Evolutionary conservation across 2,113 vertebrate genomes (phyloP), one percentile per base, ranked within the genome.

Genomic region (Lampris megalopsis): DNA sequence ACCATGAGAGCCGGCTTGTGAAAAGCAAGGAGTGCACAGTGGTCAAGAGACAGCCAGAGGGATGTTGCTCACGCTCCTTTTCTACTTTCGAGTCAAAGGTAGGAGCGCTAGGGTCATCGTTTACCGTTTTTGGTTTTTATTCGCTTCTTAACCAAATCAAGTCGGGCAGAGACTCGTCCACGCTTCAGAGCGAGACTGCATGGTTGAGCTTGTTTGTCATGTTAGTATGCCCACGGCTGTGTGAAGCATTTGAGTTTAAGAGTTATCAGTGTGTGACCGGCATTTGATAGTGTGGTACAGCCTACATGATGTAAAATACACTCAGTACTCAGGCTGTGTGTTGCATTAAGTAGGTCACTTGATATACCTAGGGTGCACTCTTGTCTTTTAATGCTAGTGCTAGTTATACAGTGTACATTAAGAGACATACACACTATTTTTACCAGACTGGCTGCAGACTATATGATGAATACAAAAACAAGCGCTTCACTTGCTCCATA

Each of bases 1-100:
- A 72, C 42, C 60, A 66, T 79, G 75, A 80, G 62, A 77, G 73
- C 57, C 41, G 35, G 58, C 40, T 43, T 41, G 82, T 84, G 71
- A 89, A 73, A 57, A 54, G 8, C 24, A 73, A 57, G 61, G 35
- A 7, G n/a, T 36, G 35, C 2, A 3, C 35, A 66, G 57, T 4
- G 42, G 2, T 37, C 36, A 13, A 60, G 4, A 36, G 24, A 66
- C 37, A 37, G 68, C 71, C 37, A 71, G 77, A 88, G 90, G 74
- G 88, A 94, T 94, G 94, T 91, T 94, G 72, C 89, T 94, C 75
- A 92, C 92, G 40, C 85, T 94, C 79, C 90, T 94, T 24, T 83
- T 93, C 86, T 94, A 87, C 87, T 82, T 94, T 62, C 88, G 92
- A 71, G 73, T 94, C 52, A 94, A 94, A 94, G 93, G 94, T 94